These are phyloP conservation scores for Nannobrachium achirus DNA, from an alignment of 2,113 vertebrate species.

Conservation along the genomic window DNA sequence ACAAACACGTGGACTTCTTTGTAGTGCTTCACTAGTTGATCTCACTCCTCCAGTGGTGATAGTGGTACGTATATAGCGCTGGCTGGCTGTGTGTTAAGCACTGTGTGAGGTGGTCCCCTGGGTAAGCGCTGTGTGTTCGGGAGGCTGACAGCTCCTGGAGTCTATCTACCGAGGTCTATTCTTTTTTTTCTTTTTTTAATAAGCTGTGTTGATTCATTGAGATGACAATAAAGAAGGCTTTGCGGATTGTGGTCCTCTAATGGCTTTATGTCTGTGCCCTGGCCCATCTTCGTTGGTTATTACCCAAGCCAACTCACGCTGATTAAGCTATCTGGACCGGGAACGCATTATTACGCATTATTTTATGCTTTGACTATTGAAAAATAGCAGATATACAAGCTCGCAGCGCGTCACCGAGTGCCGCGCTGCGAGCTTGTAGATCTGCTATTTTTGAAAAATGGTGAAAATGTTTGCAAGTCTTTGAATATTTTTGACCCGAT, in stretches of 20 bases:
- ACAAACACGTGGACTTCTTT: too few relatives aligned
- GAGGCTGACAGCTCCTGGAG: background rate
- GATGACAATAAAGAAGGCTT: conserved; percentile 45
- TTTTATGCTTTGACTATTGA: too few relatives aligned
- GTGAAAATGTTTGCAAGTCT: too few relatives aligned
- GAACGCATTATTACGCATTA: too few relatives aligned
- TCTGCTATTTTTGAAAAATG: too few relatives aligned
- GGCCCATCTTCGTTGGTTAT: conserved; percentile 39
- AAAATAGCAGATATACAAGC: too few relatives aligned
- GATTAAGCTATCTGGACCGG: too few relatives aligned
- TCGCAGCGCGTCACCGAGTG: too few relatives aligned
- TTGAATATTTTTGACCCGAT: too few relatives aligned
- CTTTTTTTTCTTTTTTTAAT: conserved; percentile 20
- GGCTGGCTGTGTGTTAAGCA: background rate
- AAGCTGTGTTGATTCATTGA: conserved; percentile 45
- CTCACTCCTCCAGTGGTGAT: background rate
- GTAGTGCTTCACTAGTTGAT: background rate
- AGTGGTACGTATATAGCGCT: background rate
- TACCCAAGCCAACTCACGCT: conserved; percentile 35
- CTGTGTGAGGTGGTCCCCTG: background rate
- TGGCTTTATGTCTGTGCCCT: conserved; percentile 39
- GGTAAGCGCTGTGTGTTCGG: background rate
- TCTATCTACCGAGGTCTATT: conserved; percentile 18
- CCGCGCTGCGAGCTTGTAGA: too few relatives aligned
- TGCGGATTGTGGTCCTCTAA: conserved; percentile 36